These are phyloP conservation scores for Eristalis tenax DNA, from an alignment of 2,888 invertebrate species.

Conservation along the genomic window DNA sequence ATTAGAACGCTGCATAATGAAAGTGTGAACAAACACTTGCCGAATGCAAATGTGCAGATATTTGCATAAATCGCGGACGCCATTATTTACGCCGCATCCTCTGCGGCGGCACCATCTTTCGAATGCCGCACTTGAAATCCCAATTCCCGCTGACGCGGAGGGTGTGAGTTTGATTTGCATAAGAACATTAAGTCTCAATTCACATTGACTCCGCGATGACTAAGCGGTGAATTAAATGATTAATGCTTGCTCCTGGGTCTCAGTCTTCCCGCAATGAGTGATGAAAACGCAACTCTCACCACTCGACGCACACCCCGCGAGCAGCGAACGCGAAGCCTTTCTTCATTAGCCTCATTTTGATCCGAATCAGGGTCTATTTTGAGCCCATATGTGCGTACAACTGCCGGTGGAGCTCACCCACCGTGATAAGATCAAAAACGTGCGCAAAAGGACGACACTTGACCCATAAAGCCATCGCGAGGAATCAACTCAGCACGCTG, in stretches of 20 bases:
- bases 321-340: constrained; percentile 9
- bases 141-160: background rate
- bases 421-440: constrained; percentile 22
- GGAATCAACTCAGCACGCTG: background rate
- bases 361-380: background rate
- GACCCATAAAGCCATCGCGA: constrained; percentile 13
- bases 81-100: constrained; percentile 28
- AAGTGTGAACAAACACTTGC: constrained; percentile 28
- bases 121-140: constrained; percentile 18
- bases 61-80: constrained; percentile 30
- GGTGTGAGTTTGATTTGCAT: constrained; percentile 23
- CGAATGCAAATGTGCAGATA: constrained; percentile 33
- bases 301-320: background rate
- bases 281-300: constrained; percentile 15
- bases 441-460: constrained; percentile 14
- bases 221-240: constrained; percentile 14
- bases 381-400: background rate
- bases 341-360: constrained; percentile 22
- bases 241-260: background rate
- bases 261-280: constrained; percentile 16
- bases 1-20: background rate
- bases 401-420: background rate
- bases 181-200: constrained; percentile 30
- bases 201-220: constrained; percentile 1
- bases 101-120: constrained; percentile 13